phyloP scores from a whole-genome alignment of 1,140 invertebrate species.

The Bombus polaris region DNA sequence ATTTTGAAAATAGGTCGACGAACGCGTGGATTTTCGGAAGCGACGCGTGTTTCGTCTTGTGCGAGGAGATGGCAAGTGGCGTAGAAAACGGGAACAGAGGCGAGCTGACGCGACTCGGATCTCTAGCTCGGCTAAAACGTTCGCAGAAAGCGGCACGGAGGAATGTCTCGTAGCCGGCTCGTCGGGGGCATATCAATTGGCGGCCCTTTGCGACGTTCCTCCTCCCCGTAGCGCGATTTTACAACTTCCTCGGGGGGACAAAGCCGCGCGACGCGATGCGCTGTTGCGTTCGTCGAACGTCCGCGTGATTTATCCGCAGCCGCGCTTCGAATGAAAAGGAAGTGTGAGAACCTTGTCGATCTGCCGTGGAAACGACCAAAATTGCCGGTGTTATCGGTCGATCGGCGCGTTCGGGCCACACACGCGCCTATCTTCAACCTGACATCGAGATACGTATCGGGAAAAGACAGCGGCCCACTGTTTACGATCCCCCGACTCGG shows the following conservation, averaged over 20 bases:
- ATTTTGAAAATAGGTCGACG: not conserved
- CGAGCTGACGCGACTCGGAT: not conserved
- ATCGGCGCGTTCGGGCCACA: constrained; percentile 48
- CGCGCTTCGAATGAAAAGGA: constrained; percentile 37
- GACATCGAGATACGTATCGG: constrained; percentile 63
- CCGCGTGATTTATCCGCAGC: constrained; percentile 45
- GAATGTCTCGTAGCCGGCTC: constrained; percentile 57
- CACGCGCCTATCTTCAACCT: constrained; percentile 23
- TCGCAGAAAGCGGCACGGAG: not conserved
- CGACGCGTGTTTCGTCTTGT: too few relatives aligned
- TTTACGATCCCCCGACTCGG: constrained; percentile 28
- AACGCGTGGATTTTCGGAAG: too few relatives aligned
- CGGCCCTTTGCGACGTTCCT: constrained; percentile 32
- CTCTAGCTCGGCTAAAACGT: constrained; percentile 10
- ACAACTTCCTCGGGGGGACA: constrained; percentile 75
- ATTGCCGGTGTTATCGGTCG: constrained; percentile 57
- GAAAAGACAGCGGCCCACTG: constrained; percentile 57
- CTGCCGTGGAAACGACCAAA: not conserved
- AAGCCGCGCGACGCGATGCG: constrained; percentile 7
- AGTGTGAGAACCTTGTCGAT: constrained; percentile 24
- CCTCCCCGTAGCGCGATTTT: constrained; percentile 69
- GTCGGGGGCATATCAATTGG: constrained; percentile 61
- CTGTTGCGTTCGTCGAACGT: constrained; percentile 25
- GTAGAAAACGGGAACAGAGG: not conserved
- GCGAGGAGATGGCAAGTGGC: too few relatives aligned